Evolutionary conservation across 2,888 invertebrate species (phyloP).

Genomic region (Drosophila tanythrix): DNA sequence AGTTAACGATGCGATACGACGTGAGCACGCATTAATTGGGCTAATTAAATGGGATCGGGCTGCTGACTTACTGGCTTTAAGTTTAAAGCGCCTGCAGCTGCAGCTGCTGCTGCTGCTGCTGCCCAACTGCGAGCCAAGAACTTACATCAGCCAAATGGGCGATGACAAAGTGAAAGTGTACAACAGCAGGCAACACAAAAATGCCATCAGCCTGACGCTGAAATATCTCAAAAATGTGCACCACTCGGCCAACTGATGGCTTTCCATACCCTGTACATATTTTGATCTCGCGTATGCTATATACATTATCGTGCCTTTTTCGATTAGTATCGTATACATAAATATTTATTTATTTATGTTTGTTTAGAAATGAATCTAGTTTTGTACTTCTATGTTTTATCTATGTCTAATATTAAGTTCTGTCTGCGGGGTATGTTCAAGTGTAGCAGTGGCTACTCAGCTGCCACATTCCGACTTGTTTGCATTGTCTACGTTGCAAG

Average conservation of each 20-base stretch:
- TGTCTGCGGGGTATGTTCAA: conserved; percentile 1
- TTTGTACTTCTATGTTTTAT: no score
- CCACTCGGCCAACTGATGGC: conserved; percentile 32
- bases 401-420: no score
- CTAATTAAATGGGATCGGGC: conserved; percentile 58
- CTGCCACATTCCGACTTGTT: conserved; percentile 30
- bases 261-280: conserved; percentile 24
- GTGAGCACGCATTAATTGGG: conserved; percentile 68
- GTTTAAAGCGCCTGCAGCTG: conserved; percentile 37
- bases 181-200: conserved; percentile 45
- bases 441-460: neutral
- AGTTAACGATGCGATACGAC: conserved; percentile 41
- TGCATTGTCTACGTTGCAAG: conserved; percentile 57
- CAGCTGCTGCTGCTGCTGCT: conserved; percentile 29
- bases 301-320: neutral
- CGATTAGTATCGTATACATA: no score
- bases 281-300: neutral
- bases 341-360: neutral
- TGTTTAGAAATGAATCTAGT: no score
- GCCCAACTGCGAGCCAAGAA: conserved; percentile 44
- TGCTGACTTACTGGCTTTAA: conserved; percentile 56
- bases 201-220: conserved; percentile 65
- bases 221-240: conserved; percentile 58
- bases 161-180: conserved; percentile 69
- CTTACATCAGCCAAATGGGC: conserved; percentile 53